Percentiles rank a stretch among this genome's conserved stretches.
Evolutionary conservation across 2,888 invertebrate genomes (phyloP).

Genomic region (Neoitamus cyanurus): DNA sequence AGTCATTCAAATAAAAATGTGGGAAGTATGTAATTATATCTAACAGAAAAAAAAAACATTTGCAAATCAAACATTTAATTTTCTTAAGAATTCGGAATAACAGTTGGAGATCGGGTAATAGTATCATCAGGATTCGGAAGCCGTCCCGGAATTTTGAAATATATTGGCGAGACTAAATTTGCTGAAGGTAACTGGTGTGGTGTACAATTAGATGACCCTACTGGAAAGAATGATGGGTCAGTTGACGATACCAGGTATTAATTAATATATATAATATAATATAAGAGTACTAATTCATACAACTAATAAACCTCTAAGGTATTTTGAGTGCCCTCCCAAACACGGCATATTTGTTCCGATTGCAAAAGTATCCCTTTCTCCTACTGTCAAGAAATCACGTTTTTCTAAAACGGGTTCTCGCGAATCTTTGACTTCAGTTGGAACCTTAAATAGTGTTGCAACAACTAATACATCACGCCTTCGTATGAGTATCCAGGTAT

Average conservation of each 20-base stretch:
- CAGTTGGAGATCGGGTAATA: constrained; percentile 91
- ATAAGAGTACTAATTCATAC: background rate
- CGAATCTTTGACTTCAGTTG: constrained; percentile 81
- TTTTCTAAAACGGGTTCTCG: constrained; percentile 82
- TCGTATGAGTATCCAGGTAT: constrained; percentile 62
- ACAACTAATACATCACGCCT: constrained; percentile 68
- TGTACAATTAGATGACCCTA: constrained; percentile 91
- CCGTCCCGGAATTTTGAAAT: constrained; percentile 87
- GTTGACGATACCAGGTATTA: constrained; percentile 88
- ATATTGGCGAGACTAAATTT: constrained; percentile 89
- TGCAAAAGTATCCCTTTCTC: constrained; percentile 88
- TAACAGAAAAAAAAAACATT: background rate
- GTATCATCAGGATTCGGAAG: constrained; percentile 88
- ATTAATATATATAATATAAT: background rate
- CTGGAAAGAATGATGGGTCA: constrained; percentile 96
- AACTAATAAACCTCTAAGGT: constrained; percentile 73
- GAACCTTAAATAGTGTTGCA: constrained; percentile 71
- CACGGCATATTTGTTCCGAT: constrained; percentile 94
- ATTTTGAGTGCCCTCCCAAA: constrained; percentile 91
- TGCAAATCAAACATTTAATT: background rate
- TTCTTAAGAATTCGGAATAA: constrained; percentile 71
- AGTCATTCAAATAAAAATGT: constrained; percentile 61
- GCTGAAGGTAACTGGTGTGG: constrained; percentile 96
- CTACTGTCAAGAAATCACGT: constrained; percentile 75
- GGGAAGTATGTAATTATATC: constrained; percentile 58